Evolutionary conservation across 2,888 invertebrate species (phyloP), one percentile per base, ranked within the genome.

Genomic region (Rotaria socialis): DNA sequence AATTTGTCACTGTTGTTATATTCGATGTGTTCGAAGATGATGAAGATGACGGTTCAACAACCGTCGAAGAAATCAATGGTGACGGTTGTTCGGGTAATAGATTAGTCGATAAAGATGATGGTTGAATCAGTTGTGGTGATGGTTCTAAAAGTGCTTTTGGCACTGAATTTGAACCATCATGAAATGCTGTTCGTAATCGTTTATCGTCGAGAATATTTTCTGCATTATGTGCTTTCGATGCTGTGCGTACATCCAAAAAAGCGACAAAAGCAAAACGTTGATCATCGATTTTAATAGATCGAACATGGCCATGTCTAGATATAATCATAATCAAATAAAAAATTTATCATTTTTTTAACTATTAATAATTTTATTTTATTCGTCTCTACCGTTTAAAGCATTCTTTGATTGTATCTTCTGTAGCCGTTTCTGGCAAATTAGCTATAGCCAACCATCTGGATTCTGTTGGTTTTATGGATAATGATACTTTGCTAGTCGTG

Each of bases 141-240:
- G 80, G 80, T 80, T 35, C 80, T n/a, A 80, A 14, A n/a, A 80
- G n/a, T 47, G 47, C 47, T 47, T 80, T 80, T 24, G 80, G 80
- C 43, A 80, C 80, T 47, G 47, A 22, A 43, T 47, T 80, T 24
- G 80, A 80, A 47, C 80, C 80, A 80, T 80, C 80, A n/a, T 80
- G 80, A 80, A 80, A 80, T 47, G 80, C 80, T 80, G 80, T 80
- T 47, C 80, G 80, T 80, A 80, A 80, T 47, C n/a, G 43, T 47
- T 80, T 47, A 47, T 47, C 47, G 47, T 47, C 80, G 43, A 80
- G 47, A 24, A 47, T 80, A 47, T 80, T 80, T n/a, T 80, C 80
- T n/a, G 80, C 47, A 22, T 80, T 80, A 80, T 80, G 80, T 80
- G 80, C 80, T 80, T 80, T 80, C n/a, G 80, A 80, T n/a, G 80